Evolutionary conservation across 2,797 vertebrate species (phyloP).

Genomic region (Numenius phaeopus): DNA sequence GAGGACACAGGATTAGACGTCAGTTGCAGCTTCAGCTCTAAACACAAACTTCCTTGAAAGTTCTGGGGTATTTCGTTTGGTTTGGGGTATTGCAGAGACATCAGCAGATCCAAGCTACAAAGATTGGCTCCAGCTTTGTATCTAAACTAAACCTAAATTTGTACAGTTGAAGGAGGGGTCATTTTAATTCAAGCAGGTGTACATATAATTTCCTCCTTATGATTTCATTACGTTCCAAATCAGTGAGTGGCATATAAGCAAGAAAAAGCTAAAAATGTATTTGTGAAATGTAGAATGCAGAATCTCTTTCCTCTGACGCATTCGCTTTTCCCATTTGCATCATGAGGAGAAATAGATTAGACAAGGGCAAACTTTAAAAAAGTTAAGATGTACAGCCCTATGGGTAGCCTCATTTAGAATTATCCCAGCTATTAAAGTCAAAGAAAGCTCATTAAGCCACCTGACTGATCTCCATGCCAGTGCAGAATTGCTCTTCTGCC

Average conservation of each 20-base stretch:
- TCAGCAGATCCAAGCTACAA: neutral
- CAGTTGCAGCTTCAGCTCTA: neutral
- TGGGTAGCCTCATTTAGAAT: neutral
- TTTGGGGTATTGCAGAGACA: neutral
- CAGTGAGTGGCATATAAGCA: neutral
- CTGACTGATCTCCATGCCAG: neutral
- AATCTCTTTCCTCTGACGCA: neutral
- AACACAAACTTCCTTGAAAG: neutral
- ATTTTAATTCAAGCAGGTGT: neutral
- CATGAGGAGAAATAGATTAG: neutral
- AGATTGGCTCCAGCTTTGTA: neutral
- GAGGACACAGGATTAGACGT: constrained; percentile 34
- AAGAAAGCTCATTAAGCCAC: neutral
- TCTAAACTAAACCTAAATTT: neutral
- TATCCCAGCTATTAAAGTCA: neutral
- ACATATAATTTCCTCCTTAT: neutral
- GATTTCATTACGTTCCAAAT: neutral
- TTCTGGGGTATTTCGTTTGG: neutral
- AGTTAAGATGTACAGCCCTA: neutral
- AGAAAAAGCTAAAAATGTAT: neutral
- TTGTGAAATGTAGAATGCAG: neutral
- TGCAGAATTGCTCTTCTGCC: neutral
- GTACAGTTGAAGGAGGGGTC: neutral
- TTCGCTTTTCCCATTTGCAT: neutral
- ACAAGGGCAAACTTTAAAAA: neutral